Base-by-base conservation (phyloP, 2,888 invertebrate genomes). In the Cerastoderma edule region DNA sequence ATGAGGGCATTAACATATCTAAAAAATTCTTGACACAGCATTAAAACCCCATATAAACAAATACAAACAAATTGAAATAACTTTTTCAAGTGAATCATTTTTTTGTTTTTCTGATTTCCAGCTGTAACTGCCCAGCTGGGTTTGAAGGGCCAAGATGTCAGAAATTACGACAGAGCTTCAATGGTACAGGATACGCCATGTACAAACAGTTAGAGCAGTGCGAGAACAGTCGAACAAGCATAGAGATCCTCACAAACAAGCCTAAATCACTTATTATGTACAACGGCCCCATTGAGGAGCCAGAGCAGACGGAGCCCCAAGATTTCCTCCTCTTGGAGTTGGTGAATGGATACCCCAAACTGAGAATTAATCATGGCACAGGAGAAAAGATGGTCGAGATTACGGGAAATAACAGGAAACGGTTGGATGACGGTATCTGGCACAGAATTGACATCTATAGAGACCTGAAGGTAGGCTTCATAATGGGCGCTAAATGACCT, bases 121-220 rank as follows among this genome's bases (percentile, higher is more conserved):
- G 95, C 83, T 99, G 99, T 92, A 96, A 97, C 30, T 99, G 99
- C 92, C 97, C 97, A 0, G 95, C 96, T 48, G 97, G 97, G 2
- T 98, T 97, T 91, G 97, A 97, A 83, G 99, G 99, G 0, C 98
- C 99, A 1, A 95, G 99, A 70, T 99, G 99, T 93, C 99, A 99
- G 93, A 97, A 98, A 93, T 97, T 97, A 0, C 84, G 85, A 0
- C 95, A 99, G 88, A 97, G 97, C 90, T 99, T 99, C 94, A 95
- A 96, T 83, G 98, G 98, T 22, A 96, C 96, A 85, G 98, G 99
- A 4, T 99, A 98, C 97, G 99, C 99, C 27, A 98, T 99, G 98
- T 99, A 98, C 94, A 97, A 98, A 2, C 96, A 99, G 0, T 94
- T 99, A 68, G 88, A 90, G 46, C 92, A 92, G 83, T 99, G 99